Base-by-base conservation (phyloP, 2,113 vertebrate species). In the Cynocephalus volans region DNA sequence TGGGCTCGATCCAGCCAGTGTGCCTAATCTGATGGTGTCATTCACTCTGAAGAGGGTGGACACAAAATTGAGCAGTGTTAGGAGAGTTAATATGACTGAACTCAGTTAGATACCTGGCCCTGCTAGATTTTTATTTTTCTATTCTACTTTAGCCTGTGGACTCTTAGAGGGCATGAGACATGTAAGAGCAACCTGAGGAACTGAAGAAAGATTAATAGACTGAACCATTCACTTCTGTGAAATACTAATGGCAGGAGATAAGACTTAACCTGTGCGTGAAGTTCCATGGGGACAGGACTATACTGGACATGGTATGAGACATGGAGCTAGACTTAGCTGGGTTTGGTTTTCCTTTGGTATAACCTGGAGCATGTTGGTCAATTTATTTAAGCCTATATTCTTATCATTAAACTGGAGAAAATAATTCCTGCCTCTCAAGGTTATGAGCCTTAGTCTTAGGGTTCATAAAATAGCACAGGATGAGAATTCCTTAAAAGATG, bases 1-100 rank as follows among this genome's bases (percentile, higher is more conserved):
- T 95, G 95, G 93, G 92, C 79, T 41, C 83, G 87, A 70, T 88
- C 65, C 10, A 89, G 90, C 87, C 83, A 5, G 79, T 26, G 3
- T 52, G 33, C 96, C 96, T 95, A 82, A 88, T 41, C 28, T 31
- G 93, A 91, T 26, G 87, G 93, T 69, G 62, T 60, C 83, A 97
- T 88, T 73, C 28, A 36, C 45, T 60, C 52, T 41, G 48, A 83
- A 73, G 56, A 62, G 82, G 70, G 87, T 52, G 56, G 54, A n/a
- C 8, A 6, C 13, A 60, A 14, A 75, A 54, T 26, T 33, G 64
- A 72, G 21, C 3, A 11, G 1, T 33, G 9, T 33, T 58, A 64
- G 52, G 36, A 69, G 83, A 91, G 33, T 86, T 65, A 54, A 23
- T 24, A 10, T 48, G n/a, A 52, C 36, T 75, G 64, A 75, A 41